phyloP scores from a whole-genome alignment of 2,113 vertebrate genomes.

The Phyllostomus discolor region DNA sequence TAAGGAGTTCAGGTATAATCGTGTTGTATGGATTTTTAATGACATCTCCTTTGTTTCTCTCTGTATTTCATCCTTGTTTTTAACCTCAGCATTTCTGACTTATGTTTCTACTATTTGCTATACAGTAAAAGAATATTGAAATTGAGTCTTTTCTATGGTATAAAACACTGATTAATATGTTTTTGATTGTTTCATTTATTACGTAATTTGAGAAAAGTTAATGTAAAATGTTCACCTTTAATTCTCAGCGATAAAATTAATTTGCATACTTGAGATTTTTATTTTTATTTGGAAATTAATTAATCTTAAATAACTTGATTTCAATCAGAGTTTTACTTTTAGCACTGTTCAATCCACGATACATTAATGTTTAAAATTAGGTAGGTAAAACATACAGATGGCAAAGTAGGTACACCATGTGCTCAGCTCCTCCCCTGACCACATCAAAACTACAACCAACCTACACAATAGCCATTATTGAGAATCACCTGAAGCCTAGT shows the following conservation, averaged over 20 bases:
- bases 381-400: neutral
- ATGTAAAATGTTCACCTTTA: neutral
- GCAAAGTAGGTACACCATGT: neutral
- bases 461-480: neutral
- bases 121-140: neutral
- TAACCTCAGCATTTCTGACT: neutral
- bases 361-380: slow-evolving; percentile 31
- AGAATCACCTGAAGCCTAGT: neutral
- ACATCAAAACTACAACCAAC: neutral
- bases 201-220: neutral
- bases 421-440: neutral
- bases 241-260: slow-evolving; percentile 1
- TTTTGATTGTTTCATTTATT: neutral
- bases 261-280: neutral
- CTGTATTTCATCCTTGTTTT: neutral
- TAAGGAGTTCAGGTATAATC: neutral
- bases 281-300: slow-evolving; percentile 16
- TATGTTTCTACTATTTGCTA: neutral
- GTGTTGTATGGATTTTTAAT: neutral
- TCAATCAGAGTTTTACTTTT: neutral
- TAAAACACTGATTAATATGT: neutral
- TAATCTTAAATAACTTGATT: slow-evolving; percentile 12
- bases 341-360: neutral
- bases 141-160: neutral
- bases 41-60: neutral